phyloP scores from a whole-genome alignment of 2,797 vertebrate genomes.

The Arrhamphus sclerolepis region DNA sequence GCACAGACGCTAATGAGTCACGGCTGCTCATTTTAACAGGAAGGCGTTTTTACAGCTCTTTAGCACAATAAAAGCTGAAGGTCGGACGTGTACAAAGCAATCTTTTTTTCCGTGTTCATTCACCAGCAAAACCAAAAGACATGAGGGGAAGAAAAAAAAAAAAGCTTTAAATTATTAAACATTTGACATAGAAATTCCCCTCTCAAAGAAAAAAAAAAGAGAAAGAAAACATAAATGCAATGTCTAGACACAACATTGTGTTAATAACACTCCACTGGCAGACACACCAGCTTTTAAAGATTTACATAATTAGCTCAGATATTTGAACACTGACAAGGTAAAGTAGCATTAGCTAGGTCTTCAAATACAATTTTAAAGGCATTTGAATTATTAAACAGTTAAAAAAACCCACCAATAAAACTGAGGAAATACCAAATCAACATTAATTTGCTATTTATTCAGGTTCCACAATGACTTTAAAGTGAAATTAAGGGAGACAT shows the following conservation, averaged over 20 bases:
- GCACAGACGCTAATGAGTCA: conserved; percentile 48
- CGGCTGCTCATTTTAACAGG: conserved; percentile 24
- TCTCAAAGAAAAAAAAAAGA: conserved; percentile 31
- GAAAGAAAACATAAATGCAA: conserved; percentile 31
- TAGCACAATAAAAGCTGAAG: conserved; percentile 45
- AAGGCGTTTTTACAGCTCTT: conserved; percentile 46
- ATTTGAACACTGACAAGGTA: too few relatives aligned
- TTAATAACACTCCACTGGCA: conserved; percentile 54
- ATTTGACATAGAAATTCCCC: conserved; percentile 25
- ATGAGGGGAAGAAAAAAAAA: not conserved
- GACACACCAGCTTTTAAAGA: conserved; percentile 26
- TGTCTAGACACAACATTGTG: conserved; percentile 71
- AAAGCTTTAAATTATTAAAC: conserved; percentile 66
- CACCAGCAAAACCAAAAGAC: conserved; percentile 17
- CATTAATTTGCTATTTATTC: too few relatives aligned
- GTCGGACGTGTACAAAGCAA: conserved; percentile 15
- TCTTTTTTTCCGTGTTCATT: conserved; percentile 2
- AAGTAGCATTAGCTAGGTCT: too few relatives aligned
- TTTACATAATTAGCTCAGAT: too few relatives aligned
- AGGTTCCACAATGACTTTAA: too few relatives aligned
- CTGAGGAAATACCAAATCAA: too few relatives aligned
- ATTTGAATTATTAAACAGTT: too few relatives aligned
- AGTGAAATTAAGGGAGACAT: too few relatives aligned
- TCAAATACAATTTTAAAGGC: too few relatives aligned
- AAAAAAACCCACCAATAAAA: too few relatives aligned